These are phyloP conservation scores for Hemiscyllium ocellatum DNA, from an alignment of 2,113 vertebrate genomes.

Conservation along the genomic window DNA sequence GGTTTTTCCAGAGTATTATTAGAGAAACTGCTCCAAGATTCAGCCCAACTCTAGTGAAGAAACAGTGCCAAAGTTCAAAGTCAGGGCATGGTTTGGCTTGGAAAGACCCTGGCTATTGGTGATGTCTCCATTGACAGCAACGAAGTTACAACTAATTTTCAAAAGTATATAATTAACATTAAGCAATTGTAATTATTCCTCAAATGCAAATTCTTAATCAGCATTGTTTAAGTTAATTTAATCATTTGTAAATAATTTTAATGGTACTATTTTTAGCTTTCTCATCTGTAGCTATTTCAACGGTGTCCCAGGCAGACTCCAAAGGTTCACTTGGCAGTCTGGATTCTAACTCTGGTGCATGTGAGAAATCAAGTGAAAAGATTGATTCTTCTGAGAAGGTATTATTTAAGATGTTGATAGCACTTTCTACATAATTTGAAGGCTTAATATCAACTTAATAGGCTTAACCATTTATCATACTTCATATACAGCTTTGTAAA, in stretches of 20 bases:
- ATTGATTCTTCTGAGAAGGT: slow-evolving; percentile 95
- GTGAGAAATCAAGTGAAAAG: slow-evolving; percentile 88
- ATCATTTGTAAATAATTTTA: neutral
- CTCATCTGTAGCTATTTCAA: slow-evolving; percentile 90
- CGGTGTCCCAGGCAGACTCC: slow-evolving; percentile 86
- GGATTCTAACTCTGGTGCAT: slow-evolving; percentile 92
- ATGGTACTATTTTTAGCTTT: slow-evolving; percentile 75
- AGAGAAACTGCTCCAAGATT: neutral
- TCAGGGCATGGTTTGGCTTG: neutral
- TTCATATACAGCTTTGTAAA: neutral
- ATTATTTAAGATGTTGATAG: slow-evolving; percentile 35
- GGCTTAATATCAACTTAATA: neutral
- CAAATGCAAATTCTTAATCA: neutral
- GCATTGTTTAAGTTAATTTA: neutral
- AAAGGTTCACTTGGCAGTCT: slow-evolving; percentile 90
- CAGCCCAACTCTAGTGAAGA: no score
- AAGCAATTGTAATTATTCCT: neutral
- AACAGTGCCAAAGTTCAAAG: neutral
- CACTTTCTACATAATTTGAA: neutral
- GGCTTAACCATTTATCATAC: neutral
- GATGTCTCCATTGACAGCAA: neutral
- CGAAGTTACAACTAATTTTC: neutral
- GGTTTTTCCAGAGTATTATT: neutral
- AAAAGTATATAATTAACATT: neutral
- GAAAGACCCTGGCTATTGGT: neutral